Evolutionary conservation across 2,888 invertebrate species (phyloP).

Genomic region (Eremobia ochroleuca): DNA sequence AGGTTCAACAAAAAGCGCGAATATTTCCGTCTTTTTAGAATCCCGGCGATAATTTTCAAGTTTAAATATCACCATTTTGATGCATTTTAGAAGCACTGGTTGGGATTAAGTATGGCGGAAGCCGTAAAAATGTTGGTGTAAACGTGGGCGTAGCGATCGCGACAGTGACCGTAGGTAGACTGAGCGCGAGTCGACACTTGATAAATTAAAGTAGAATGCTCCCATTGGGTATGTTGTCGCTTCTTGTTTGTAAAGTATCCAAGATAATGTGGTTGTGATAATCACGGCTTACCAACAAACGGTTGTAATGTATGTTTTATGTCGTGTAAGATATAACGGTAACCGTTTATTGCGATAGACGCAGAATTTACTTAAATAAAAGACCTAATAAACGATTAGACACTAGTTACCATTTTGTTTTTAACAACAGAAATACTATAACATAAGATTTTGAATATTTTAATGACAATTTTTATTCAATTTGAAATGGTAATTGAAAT

Average conservation of each 20-base stretch:
- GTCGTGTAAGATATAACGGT: conserved; percentile 28
- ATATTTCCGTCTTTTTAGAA: conserved; percentile 82
- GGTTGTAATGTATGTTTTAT: conserved; percentile 19
- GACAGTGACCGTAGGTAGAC: conserved; percentile 69
- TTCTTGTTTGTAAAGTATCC: conserved; percentile 65
- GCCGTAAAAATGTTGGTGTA: conserved; percentile 56
- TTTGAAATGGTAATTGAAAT: background rate
- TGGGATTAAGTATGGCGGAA: conserved; percentile 68
- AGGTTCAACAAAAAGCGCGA: conserved; percentile 85
- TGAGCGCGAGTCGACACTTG: conserved; percentile 62
- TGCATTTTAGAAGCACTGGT: conserved; percentile 81
- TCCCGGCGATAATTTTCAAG: conserved; percentile 83
- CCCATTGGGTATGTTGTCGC: conserved; percentile 58
- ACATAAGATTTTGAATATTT: background rate
- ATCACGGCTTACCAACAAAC: conserved; percentile 43
- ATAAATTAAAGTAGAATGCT: conserved; percentile 62
- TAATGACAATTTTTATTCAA: background rate
- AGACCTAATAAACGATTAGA: background rate
- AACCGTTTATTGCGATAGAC: background rate
- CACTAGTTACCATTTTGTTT: background rate
- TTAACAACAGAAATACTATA: too few relatives aligned
- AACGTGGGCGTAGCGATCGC: conserved; percentile 62
- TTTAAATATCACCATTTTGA: conserved; percentile 87
- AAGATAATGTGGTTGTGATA: conserved; percentile 68
- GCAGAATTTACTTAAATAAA: background rate